These are phyloP conservation scores for Prionace glauca DNA, from an alignment of 2,797 vertebrate species.

Conservation along the genomic window DNA sequence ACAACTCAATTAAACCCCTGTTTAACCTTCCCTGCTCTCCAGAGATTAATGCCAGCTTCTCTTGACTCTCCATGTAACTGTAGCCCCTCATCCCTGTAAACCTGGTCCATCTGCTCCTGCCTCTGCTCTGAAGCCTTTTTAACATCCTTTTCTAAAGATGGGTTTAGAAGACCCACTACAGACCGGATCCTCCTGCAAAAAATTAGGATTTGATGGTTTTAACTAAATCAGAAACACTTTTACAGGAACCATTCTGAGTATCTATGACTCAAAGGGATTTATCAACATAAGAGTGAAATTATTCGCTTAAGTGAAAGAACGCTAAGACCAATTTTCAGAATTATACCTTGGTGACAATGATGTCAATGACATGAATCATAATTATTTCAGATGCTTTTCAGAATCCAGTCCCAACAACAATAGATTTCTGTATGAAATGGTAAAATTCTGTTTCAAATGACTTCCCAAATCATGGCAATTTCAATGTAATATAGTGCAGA, in stretches of 20 bases:
- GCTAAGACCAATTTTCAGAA: neutral
- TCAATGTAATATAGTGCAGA: constrained; percentile 12
- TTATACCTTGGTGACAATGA: no score
- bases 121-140: neutral
- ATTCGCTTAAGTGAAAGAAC: neutral
- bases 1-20: neutral
- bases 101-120: no score
- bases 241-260: neutral
- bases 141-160: neutral
- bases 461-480: constrained; percentile 23
- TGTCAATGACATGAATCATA: neutral
- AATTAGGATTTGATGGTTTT: neutral
- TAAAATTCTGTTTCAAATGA: constrained; percentile 14
- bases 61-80: neutral
- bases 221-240: neutral
- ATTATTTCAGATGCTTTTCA: neutral
- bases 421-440: neutral
- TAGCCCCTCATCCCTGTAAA: neutral
- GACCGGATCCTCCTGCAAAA: neutral
- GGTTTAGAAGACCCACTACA: neutral
- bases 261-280: neutral
- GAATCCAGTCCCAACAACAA: neutral
- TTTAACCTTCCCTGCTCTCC: neutral
- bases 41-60: neutral
- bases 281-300: neutral